Conservation (phyloP, 2,113 vertebrate genomes). For the Microcebus murinus region DNA sequence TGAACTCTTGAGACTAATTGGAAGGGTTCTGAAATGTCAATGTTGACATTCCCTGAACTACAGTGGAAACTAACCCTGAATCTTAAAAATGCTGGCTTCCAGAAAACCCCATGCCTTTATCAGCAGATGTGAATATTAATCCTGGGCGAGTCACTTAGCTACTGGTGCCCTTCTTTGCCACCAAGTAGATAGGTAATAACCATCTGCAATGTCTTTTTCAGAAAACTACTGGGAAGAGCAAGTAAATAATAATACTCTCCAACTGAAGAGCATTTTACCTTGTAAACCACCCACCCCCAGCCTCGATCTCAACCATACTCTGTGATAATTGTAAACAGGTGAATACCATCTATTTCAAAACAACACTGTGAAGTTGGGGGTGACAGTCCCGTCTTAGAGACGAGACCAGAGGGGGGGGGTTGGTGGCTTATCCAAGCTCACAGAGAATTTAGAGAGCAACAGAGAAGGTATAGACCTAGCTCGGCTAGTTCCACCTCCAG, state of each 20-base stretch:
- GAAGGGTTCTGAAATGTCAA: neutral
- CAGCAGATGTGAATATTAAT: neutral
- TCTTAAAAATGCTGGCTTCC: slow-evolving; percentile 40
- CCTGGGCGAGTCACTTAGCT: neutral
- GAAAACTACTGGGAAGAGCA: neutral
- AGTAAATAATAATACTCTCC: neutral
- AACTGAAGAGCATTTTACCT: neutral
- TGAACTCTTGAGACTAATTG: slow-evolving; percentile 66
- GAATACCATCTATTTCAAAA: neutral
- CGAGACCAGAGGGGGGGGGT: neutral
- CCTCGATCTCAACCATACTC: neutral
- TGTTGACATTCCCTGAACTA: neutral
- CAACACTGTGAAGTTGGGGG: neutral
- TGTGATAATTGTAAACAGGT: neutral
- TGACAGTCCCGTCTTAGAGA: neutral
- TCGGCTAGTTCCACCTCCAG: neutral
- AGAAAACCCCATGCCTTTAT: neutral
- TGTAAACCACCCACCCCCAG: neutral
- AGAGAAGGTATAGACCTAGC: neutral
- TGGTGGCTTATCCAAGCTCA: neutral
- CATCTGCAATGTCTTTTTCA: neutral
- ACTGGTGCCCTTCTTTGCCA: neutral
- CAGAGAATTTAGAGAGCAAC: neutral
- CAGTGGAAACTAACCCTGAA: slow-evolving; percentile 38
- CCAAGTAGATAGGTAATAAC: neutral